Conservation (phyloP, 2,113 vertebrate genomes). For the Sterna hirundo region DNA sequence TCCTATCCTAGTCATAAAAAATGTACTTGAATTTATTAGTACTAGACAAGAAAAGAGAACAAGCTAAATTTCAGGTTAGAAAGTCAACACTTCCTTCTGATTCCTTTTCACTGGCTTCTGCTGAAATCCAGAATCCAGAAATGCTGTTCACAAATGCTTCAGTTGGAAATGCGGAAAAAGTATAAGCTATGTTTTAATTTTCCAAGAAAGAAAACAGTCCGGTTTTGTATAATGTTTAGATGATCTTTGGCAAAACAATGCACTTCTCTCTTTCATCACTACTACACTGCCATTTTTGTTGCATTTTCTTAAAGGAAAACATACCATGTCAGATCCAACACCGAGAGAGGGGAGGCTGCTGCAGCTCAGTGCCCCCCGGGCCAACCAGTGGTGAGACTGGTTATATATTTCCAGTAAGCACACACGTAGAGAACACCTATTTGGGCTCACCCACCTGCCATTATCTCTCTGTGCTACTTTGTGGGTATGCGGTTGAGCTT, state of each 20-base stretch:
- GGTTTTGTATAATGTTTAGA: not conserved
- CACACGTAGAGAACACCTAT: not conserved
- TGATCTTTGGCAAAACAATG: not conserved
- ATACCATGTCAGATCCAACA: not conserved
- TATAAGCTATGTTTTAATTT: not conserved
- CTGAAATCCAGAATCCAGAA: not conserved
- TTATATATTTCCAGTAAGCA: not conserved
- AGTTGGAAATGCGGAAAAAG: not conserved
- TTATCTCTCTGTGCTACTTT: not conserved
- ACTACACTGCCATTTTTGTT: not conserved
- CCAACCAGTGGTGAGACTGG: not conserved
- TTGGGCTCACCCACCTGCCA: not conserved
- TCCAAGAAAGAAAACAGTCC: not conserved
- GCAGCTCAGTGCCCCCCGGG: not conserved
- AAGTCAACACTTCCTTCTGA: not conserved
- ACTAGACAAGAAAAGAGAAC: not conserved
- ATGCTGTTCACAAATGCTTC: not conserved
- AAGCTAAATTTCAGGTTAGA: not conserved
- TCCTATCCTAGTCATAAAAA: not conserved
- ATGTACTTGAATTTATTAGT: not conserved
- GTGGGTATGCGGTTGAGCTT: not conserved
- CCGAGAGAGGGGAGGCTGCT: fast-evolving
- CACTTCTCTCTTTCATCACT: not conserved
- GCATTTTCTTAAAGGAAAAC: not conserved
- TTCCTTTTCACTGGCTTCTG: not conserved